phyloP scores from a whole-genome alignment of 2,113 vertebrate species.

The Peromyscus californicus region DNA sequence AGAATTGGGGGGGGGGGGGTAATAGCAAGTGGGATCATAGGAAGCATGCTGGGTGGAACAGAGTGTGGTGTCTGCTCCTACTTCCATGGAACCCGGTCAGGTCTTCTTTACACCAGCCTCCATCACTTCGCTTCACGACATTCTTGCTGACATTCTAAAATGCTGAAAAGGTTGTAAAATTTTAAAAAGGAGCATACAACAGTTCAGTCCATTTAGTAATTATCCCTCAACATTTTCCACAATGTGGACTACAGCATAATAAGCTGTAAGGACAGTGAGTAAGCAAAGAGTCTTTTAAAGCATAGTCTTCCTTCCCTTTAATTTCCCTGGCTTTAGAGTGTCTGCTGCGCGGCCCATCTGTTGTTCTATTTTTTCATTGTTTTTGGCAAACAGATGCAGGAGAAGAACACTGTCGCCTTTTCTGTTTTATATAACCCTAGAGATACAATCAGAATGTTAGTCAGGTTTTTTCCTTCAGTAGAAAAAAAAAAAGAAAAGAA shows the following conservation, averaged over 20 bases:
- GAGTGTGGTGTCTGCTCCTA: not conserved
- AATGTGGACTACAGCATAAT: not conserved
- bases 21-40: not conserved
- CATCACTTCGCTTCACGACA: not conserved
- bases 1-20: not conserved
- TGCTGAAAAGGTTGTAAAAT: slow-evolving; percentile 51
- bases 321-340: slow-evolving; percentile 64
- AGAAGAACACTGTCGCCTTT: slow-evolving; percentile 62
- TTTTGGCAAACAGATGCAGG: slow-evolving; percentile 71
- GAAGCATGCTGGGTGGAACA: not conserved
- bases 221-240: slow-evolving; percentile 58
- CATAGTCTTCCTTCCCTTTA: slow-evolving; percentile 57
- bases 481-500: not conserved
- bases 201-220: not conserved
- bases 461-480: slow-evolving; percentile 57
- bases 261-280: slow-evolving; percentile 46
- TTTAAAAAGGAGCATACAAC: not conserved
- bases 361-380: slow-evolving; percentile 72
- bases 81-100: not conserved
- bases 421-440: slow-evolving; percentile 72
- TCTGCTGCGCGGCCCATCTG: slow-evolving; percentile 70
- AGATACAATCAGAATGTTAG: slow-evolving; percentile 53
- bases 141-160: slow-evolving; percentile 1
- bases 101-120: not conserved
- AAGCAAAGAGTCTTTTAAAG: slow-evolving; percentile 66